Evolutionary conservation across 2,797 vertebrate genomes (phyloP).

Genomic region (Acanthurus lineatus): DNA sequence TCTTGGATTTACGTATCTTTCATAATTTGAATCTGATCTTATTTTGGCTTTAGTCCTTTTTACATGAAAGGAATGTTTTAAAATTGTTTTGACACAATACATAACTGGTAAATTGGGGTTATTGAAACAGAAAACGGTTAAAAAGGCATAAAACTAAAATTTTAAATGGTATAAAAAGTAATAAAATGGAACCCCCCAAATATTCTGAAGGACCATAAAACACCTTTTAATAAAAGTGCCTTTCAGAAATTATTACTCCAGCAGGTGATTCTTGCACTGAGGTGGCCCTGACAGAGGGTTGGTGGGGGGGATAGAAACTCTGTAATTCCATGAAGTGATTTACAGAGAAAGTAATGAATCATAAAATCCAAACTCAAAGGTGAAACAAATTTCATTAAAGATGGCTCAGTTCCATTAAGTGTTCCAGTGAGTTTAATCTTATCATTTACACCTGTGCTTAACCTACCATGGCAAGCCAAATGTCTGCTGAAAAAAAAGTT

Average conservation of each 20-base stretch:
- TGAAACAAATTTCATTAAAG: neutral
- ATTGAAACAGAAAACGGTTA: neutral
- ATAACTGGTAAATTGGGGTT: neutral
- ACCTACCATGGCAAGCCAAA: neutral
- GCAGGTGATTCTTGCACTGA: slow-evolving; percentile 10
- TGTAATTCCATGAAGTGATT: slow-evolving; percentile 36
- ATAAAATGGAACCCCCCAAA: neutral
- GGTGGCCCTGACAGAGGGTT: neutral
- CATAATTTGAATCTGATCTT: neutral
- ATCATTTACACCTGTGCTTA: neutral
- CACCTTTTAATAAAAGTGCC: neutral
- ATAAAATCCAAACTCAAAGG: neutral
- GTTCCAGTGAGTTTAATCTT: neutral
- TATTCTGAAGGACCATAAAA: neutral
- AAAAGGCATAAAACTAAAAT: neutral
- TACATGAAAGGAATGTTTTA: neutral
- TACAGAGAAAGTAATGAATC: slow-evolving; percentile 28
- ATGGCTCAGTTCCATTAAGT: neutral
- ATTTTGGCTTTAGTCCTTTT: neutral
- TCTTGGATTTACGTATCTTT: neutral
- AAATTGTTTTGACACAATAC: neutral
- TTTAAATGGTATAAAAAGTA: neutral
- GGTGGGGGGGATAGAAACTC: slow-evolving; percentile 22
- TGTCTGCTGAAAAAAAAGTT: neutral
- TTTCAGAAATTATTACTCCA: neutral